Evolutionary conservation across 2,797 vertebrate genomes (phyloP), one percentile per base, ranked within the genome.

Genomic region (Phrynocephalus guinanensis): DNA sequence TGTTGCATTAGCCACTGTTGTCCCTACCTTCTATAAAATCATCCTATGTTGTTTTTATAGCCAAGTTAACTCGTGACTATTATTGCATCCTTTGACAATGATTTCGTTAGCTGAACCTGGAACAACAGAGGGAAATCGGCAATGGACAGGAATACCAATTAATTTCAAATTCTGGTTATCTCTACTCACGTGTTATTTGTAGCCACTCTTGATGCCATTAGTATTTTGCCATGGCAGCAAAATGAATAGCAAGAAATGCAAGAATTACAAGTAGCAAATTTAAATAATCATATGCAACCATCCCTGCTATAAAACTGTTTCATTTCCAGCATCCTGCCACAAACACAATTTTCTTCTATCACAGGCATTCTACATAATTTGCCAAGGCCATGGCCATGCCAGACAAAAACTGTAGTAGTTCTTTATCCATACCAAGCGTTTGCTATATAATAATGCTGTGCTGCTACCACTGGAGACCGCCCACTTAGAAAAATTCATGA

Each of bases 401-500:
- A 30, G 78, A 75, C 5, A 77, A 76, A 68, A 56, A 84, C 33
- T 76, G 22, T 10, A 70, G 5, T 50, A 50, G 5, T 38, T 81
- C 83, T 70, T 86, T 63, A 85, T 79, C 85, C 95, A 95, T 94
- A 97, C 97, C 96, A 97, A 92, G 67, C 97, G 95, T 92, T 97
- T 97, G 93, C 97, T 97, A 93, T 97, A 97, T 9, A 97, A 89
- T 30, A 97, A 91, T 0, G 97, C 97, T 56, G 96, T 97, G 91
- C 97, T 97, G 94, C 97, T 97, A 86, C 97, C 96, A 91, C 96
- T 97, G 91, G 97, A 96, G 91, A 97, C 97, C 16, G 97, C 97
- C 97, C 96, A 97, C 85, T 97, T 97, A 86, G 97, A 97, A 93
- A 97, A 97, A 90, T 97, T 97, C 95, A 97, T 97, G 15, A 97